Evolutionary conservation across 2,113 vertebrate species (phyloP).

Genomic region (Butastur rufipennis): DNA sequence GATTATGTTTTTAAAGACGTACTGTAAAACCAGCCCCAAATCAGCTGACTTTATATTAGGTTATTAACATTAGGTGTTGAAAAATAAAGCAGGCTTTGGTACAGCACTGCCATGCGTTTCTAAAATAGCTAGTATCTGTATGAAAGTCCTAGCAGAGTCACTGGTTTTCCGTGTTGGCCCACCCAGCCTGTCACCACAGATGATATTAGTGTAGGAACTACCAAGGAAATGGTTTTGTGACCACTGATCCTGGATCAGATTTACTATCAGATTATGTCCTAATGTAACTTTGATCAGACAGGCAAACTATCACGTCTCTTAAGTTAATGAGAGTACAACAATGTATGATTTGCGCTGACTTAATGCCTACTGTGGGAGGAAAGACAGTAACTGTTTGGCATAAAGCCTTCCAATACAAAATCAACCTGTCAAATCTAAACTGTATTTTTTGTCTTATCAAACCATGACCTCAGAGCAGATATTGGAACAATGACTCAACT

Average conservation of each 20-base stretch:
- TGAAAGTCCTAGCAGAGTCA: fast-evolving
- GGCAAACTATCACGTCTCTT: conserved; percentile 11
- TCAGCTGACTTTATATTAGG: background rate
- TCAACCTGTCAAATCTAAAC: background rate
- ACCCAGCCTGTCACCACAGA: background rate
- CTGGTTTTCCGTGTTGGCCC: background rate
- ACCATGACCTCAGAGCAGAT: background rate
- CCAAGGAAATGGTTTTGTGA: background rate
- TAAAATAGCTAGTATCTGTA: background rate
- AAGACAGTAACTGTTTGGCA: background rate
- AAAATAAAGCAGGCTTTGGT: background rate
- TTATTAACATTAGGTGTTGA: background rate
- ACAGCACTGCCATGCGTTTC: background rate
- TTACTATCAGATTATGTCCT: background rate
- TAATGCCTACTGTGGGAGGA: background rate
- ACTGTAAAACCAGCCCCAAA: background rate
- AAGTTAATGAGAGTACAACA: background rate
- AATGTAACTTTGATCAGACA: conserved; percentile 23
- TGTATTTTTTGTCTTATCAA: background rate
- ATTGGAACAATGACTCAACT: background rate
- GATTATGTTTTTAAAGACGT: background rate
- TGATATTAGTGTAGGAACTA: background rate
- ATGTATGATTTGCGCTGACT: background rate
- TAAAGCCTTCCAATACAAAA: background rate
- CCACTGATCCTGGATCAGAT: background rate